Evolutionary conservation across 2,888 invertebrate genomes (phyloP).

Genomic region (Megaustenia siamemsis): DNA sequence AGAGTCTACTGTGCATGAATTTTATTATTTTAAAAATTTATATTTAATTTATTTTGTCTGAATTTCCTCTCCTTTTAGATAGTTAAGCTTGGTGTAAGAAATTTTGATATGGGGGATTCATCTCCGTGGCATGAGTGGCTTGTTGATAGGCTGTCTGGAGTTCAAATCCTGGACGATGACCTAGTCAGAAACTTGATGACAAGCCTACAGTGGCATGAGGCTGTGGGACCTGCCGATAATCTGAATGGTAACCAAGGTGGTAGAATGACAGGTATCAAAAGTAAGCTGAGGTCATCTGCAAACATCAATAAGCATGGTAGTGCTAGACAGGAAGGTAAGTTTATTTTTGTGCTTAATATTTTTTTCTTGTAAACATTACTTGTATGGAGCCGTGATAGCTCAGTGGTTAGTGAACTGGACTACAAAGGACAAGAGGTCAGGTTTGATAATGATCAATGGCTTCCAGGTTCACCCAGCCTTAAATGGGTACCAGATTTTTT

Average conservation of each 20-base stretch:
- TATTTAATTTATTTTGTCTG: neutral
- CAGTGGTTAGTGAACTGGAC: no score
- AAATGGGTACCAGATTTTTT: no score
- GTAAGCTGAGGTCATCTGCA: neutral
- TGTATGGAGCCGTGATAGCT: no score
- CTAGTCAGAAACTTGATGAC: constrained; percentile 1
- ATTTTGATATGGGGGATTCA: neutral
- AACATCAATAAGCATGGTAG: neutral
- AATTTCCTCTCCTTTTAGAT: neutral
- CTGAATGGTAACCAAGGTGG: neutral
- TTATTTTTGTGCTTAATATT: no score
- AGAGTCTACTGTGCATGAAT: no score
- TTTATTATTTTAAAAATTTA: no score
- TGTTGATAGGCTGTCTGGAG: neutral
- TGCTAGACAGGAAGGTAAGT: neutral
- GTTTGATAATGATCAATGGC: no score
- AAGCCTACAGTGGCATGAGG: neutral
- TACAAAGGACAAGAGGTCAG: no score
- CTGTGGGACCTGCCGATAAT: neutral
- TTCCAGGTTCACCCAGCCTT: no score
- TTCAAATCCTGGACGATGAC: neutral
- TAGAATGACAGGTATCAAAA: neutral
- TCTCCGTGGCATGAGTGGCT: constrained; percentile 20
- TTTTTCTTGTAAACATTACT: no score
- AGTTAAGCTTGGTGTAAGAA: neutral